phyloP scores from a whole-genome alignment of 2,888 invertebrate genomes.

The Silvanus unidentatus region DNA sequence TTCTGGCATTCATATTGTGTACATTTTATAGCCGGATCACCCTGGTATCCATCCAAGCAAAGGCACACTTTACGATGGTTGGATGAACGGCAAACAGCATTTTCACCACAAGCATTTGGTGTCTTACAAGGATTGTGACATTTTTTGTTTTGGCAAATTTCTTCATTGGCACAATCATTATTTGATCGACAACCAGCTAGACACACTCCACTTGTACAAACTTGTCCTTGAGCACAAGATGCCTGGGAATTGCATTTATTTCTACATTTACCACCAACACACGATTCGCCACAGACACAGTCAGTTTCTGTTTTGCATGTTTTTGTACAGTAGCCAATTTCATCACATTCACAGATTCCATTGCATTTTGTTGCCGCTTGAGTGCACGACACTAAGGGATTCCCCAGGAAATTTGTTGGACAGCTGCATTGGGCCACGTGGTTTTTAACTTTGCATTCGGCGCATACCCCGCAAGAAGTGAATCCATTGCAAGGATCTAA shows the following conservation, averaged over 20 bases:
- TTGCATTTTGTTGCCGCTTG: slow-evolving; percentile 68
- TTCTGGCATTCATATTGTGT: slow-evolving; percentile 69
- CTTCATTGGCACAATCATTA: slow-evolving; percentile 70
- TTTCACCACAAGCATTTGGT: slow-evolving; percentile 68
- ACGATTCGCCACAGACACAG: slow-evolving; percentile 78
- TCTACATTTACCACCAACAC: slow-evolving; percentile 67
- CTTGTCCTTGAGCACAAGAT: slow-evolving; percentile 69
- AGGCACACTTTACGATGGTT: slow-evolving; percentile 80
- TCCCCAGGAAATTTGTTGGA: slow-evolving; percentile 72
- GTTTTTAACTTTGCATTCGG: slow-evolving; percentile 74
- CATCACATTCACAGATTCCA: slow-evolving; percentile 73
- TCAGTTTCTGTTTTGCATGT: slow-evolving; percentile 61
- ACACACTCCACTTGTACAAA: slow-evolving; percentile 68
- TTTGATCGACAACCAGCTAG: slow-evolving; percentile 74
- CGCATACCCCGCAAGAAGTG: slow-evolving; percentile 75
- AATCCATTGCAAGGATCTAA: slow-evolving; percentile 71
- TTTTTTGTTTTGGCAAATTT: slow-evolving; percentile 64
- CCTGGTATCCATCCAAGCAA: slow-evolving; percentile 80
- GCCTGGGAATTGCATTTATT: slow-evolving; percentile 62
- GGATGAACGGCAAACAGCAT: slow-evolving; percentile 72
- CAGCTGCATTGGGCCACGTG: slow-evolving; percentile 85
- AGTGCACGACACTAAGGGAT: slow-evolving; percentile 73
- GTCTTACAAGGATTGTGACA: slow-evolving; percentile 66
- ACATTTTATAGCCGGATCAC: slow-evolving; percentile 72
- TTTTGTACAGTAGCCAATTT: slow-evolving; percentile 71